phyloP scores from a whole-genome alignment of 2,113 vertebrate genomes.

The Piaya cayana region DNA sequence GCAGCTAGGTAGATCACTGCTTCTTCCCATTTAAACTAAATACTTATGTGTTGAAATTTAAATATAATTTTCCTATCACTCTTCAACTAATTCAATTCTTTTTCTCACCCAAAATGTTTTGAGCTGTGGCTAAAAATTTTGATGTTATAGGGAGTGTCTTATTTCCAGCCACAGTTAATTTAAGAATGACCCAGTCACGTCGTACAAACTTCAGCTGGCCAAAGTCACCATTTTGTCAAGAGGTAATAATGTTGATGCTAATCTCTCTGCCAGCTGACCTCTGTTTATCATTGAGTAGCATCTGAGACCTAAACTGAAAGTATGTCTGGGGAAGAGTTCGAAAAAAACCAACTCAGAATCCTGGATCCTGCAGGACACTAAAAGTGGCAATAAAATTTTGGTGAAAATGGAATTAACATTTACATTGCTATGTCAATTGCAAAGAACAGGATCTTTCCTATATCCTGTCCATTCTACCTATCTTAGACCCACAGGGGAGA shows the following conservation, averaged over 20 bases:
- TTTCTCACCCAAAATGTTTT: neutral
- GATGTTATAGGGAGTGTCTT: conserved; percentile 21
- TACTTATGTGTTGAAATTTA: conserved; percentile 62
- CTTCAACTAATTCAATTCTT: conserved; percentile 58
- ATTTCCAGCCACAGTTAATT: conserved; percentile 76
- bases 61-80: conserved; percentile 49
- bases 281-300: conserved; percentile 12
- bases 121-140: conserved; percentile 42
- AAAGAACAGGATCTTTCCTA: neutral
- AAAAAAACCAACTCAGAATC: neutral
- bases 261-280: conserved; percentile 64
- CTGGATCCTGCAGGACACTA: neutral
- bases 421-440: neutral
- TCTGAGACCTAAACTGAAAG: neutral
- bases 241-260: conserved; percentile 58
- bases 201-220: conserved; percentile 28
- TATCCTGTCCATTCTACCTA: neutral
- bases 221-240: conserved; percentile 33
- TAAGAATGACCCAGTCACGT: conserved; percentile 67
- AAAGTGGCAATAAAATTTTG: neutral
- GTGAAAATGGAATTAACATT: neutral
- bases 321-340: neutral
- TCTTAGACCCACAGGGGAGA: neutral
- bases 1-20: neutral
- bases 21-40: neutral